Percentiles rank a stretch among this genome's conserved stretches.
These are phyloP conservation scores for Coreoperca whiteheadi DNA, from an alignment of 2,113 vertebrate species.

Conservation along the genomic window DNA sequence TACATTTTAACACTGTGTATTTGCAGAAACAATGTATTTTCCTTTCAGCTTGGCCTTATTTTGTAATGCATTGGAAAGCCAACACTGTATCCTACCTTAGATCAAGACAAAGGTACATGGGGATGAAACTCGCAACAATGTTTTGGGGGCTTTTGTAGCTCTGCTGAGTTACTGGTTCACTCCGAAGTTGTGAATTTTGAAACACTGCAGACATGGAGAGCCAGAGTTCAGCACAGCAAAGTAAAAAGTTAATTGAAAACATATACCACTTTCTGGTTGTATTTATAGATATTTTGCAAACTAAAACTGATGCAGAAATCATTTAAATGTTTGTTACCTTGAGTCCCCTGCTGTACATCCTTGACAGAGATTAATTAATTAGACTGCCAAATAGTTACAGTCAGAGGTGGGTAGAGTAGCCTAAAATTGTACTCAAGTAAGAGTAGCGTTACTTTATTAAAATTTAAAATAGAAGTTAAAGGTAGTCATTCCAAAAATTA, in stretches of 20 bases:
- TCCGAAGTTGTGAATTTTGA: slow-evolving; percentile 22
- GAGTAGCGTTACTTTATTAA: too few relatives aligned
- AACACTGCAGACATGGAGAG: slow-evolving; percentile 5
- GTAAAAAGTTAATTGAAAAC: neutral
- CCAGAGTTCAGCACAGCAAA: slow-evolving; percentile 8
- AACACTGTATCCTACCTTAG: neutral
- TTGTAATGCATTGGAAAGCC: neutral
- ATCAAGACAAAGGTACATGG: slow-evolving; percentile 2
- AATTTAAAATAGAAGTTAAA: too few relatives aligned
- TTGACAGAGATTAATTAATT: neutral
- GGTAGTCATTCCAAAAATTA: too few relatives aligned
- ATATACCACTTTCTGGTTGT: neutral
- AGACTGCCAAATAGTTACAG: neutral
- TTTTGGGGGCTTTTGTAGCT: slow-evolving; percentile 13
- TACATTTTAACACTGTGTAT: slow-evolving; percentile 55
- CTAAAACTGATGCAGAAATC: neutral
- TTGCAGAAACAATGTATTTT: slow-evolving; percentile 44
- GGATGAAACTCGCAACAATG: slow-evolving; percentile 2
- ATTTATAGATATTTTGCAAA: neutral
- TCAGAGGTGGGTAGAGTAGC: too few relatives aligned
- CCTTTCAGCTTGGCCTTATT: neutral
- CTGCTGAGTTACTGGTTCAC: slow-evolving; percentile 9
- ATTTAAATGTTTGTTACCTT: neutral
- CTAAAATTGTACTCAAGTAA: too few relatives aligned
- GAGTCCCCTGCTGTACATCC: too few relatives aligned